These are phyloP conservation scores for Simalia tracyae DNA, from an alignment of 2,797 vertebrate genomes.

Conservation along the genomic window DNA sequence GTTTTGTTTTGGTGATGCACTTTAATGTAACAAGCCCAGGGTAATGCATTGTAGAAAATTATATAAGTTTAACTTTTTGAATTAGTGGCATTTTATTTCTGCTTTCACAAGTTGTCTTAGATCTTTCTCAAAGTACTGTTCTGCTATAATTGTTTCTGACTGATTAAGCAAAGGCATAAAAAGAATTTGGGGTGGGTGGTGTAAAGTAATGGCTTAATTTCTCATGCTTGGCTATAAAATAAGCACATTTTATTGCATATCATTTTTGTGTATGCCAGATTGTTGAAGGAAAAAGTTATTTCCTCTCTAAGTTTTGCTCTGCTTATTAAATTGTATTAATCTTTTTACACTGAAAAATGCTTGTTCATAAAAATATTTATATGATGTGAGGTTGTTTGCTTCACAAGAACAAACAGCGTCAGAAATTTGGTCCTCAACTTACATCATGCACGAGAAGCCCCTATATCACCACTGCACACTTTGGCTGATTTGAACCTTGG, in stretches of 20 bases:
- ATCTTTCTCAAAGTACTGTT: background rate
- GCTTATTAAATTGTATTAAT: background rate
- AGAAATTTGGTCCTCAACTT: background rate
- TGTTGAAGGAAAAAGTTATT: background rate
- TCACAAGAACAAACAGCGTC: background rate
- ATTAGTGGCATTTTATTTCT: background rate
- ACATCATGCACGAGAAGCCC: background rate
- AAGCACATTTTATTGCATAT: background rate
- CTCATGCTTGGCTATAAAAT: background rate
- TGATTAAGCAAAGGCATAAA: background rate
- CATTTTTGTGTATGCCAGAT: background rate
- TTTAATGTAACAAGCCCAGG: background rate
- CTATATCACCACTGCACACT: background rate
- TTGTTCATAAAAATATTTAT: background rate
- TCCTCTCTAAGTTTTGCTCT: background rate
- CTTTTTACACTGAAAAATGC: background rate
- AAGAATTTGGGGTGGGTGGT: background rate
- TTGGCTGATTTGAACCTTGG: background rate
- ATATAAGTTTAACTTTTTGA: background rate
- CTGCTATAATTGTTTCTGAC: background rate
- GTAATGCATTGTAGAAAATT: background rate
- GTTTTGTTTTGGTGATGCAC: background rate
- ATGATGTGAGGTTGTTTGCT: background rate
- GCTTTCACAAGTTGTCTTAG: background rate
- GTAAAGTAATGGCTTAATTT: background rate